Percentiles rank a stretch among this genome's conserved stretches.
These are phyloP conservation scores for Haliclystus octoradiatus DNA, from an alignment of 30 jellyfish, hydroid and myxozoan genomes.

Conservation along the genomic window DNA sequence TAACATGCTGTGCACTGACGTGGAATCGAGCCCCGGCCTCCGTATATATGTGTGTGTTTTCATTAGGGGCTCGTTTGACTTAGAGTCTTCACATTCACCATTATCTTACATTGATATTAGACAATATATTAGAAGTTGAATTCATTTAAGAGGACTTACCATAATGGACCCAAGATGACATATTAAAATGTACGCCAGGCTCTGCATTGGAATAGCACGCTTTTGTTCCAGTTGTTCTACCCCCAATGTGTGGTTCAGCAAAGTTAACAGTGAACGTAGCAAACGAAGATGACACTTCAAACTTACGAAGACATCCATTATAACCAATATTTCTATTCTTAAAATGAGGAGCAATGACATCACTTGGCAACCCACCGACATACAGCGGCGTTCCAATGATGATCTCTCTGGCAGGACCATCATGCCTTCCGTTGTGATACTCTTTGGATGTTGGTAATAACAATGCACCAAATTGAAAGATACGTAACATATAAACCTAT, in stretches of 20 bases:
- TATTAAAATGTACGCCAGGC: slow-evolving; percentile 76
- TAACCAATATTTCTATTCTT: slow-evolving; percentile 41
- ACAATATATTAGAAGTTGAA: no score
- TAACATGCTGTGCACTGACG: no score
- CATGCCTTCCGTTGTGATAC: slow-evolving; percentile 43
- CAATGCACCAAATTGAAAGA: slow-evolving; percentile 73
- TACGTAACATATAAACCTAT: slow-evolving; percentile 77
- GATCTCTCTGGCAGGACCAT: slow-evolving; percentile 23
- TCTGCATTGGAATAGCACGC: slow-evolving; percentile 78
- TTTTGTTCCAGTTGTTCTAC: slow-evolving; percentile 61
- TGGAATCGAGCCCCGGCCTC: no score
- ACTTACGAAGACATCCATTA: slow-evolving; percentile 80
- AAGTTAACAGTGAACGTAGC: slow-evolving; percentile 52
- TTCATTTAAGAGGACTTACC: no score
- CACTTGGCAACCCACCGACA: slow-evolving; percentile 84
- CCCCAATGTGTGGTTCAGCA: slow-evolving; percentile 70
- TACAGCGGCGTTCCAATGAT: slow-evolving; percentile 54
- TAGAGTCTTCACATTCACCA: no score
- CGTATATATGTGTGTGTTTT: no score
- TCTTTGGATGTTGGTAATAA: slow-evolving; percentile 85
- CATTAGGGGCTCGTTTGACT: no score
- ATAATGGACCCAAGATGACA: slow-evolving; percentile 59
- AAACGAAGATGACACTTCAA: slow-evolving; percentile 87
- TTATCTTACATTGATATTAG: no score
- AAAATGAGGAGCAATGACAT: slow-evolving; percentile 46